phyloP scores from a whole-genome alignment of 2,797 vertebrate species.

The Acanthopagrus latus region DNA sequence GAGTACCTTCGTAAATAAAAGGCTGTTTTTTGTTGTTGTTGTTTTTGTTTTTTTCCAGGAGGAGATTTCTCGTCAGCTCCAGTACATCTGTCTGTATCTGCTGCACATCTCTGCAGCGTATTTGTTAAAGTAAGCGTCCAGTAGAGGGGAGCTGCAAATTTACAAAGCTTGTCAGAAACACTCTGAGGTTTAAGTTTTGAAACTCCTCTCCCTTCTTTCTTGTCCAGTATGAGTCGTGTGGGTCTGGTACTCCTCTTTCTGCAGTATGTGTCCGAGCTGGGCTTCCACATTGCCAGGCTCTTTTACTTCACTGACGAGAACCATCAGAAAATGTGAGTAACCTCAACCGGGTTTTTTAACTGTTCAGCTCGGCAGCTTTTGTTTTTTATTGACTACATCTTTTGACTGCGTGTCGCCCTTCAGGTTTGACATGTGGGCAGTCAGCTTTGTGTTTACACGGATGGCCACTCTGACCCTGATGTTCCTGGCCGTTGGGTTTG shows the following conservation, averaged over 20 bases:
- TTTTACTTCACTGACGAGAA: slow-evolving; percentile 95
- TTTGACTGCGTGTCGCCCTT: neutral
- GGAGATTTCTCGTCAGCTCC: slow-evolving; percentile 94
- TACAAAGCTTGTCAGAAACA: neutral
- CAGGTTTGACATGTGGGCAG: slow-evolving; percentile 95
- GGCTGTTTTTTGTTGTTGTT: slow-evolving; percentile 57
- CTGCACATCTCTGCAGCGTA: slow-evolving; percentile 94
- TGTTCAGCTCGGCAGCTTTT: neutral
- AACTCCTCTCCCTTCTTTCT: neutral
- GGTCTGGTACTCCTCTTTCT: slow-evolving; percentile 94
- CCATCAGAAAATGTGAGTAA: slow-evolving; percentile 94
- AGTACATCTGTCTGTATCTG: slow-evolving; percentile 95
- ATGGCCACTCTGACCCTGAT: slow-evolving; percentile 95
- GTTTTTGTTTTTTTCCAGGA: slow-evolving; percentile 87
- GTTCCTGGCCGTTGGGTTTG: slow-evolving; percentile 94
- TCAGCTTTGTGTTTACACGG: slow-evolving; percentile 92
- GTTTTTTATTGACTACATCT: neutral
- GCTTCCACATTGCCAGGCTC: slow-evolving; percentile 94
- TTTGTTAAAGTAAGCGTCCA: slow-evolving; percentile 92
- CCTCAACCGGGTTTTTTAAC: neutral
- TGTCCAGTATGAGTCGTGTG: slow-evolving; percentile 90
- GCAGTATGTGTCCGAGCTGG: slow-evolving; percentile 93
- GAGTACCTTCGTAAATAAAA: slow-evolving; percentile 21
- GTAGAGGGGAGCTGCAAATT: neutral
- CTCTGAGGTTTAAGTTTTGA: neutral